A percentile compares a stretch with the other conserved stretches of the same genome.
phyloP scores from a whole-genome alignment of 2,113 vertebrate species.

The Poeciliopsis retropinna region DNA sequence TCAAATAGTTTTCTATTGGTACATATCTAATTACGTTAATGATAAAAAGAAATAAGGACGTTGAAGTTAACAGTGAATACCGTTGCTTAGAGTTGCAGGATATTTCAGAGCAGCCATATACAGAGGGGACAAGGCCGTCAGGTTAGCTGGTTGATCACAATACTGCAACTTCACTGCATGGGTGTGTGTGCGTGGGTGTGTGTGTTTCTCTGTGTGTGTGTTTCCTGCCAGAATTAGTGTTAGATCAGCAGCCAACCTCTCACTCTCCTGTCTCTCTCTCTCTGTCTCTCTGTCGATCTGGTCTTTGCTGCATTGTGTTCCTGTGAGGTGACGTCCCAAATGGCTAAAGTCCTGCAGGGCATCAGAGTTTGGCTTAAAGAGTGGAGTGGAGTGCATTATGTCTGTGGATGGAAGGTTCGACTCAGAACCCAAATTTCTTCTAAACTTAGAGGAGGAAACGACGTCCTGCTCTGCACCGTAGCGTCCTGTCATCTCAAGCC shows the following conservation, averaged over 20 bases:
- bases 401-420: constrained; percentile 71
- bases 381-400: constrained; percentile 76
- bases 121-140: constrained; percentile 72
- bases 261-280: constrained; percentile 22
- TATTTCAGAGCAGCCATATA: constrained; percentile 74
- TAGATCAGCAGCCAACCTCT: constrained; percentile 43
- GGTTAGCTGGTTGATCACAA: constrained; percentile 72
- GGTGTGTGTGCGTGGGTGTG: constrained; percentile 45
- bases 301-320: constrained; percentile 68
- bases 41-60: constrained; percentile 20
- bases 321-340: constrained; percentile 57
- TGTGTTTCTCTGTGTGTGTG: constrained; percentile 7
- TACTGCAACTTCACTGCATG: constrained; percentile 69
- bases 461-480: neutral
- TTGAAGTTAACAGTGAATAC: constrained; percentile 67
- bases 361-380: constrained; percentile 67
- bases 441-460: neutral
- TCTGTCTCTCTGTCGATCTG: constrained; percentile 37
- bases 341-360: constrained; percentile 63
- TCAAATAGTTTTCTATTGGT: neutral
- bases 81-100: constrained; percentile 81
- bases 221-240: constrained; percentile 26
- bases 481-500: neutral
- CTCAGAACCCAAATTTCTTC: neutral
- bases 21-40: neutral